These are phyloP conservation scores for Drosophila acutilabella DNA, from an alignment of 2,888 invertebrate species.

Conservation along the genomic window DNA sequence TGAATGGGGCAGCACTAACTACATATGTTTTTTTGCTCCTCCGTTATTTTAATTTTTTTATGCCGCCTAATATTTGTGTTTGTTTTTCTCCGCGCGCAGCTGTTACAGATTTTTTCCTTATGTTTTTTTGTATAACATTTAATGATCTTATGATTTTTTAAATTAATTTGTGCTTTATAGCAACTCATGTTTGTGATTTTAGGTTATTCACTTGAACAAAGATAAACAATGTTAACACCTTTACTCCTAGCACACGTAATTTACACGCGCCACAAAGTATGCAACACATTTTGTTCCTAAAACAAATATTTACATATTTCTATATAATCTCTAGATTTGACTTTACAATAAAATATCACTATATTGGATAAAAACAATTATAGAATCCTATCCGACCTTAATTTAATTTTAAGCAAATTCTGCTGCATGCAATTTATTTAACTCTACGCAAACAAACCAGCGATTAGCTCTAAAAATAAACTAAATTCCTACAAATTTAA, in stretches of 20 bases:
- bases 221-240: constrained; percentile 48
- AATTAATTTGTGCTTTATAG: constrained; percentile 37
- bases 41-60: constrained; percentile 23
- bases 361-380: constrained; percentile 12
- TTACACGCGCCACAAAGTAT: constrained; percentile 49
- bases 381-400: constrained; percentile 15
- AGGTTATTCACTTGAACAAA: constrained; percentile 53
- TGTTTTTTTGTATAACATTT: not conserved
- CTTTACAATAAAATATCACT: constrained; percentile 31
- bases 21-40: constrained; percentile 12
- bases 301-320: constrained; percentile 12
- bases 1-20: constrained; percentile 24
- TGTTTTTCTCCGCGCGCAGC: constrained; percentile 35
- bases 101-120: constrained; percentile 21
- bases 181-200: constrained; percentile 39
- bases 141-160: constrained; percentile 10
- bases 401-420: constrained; percentile 34
- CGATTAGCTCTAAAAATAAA: constrained; percentile 31
- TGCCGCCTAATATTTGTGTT: constrained; percentile 39
- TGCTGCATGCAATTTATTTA: constrained; percentile 72
- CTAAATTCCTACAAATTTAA: constrained; percentile 11
- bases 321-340: constrained; percentile 17
- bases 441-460: constrained; percentile 54
- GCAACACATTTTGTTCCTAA: constrained; percentile 20
- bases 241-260: constrained; percentile 49